Conservation (phyloP, 64 coral and sea anemone species). For the Hydrozoanthus tunicans region DNA sequence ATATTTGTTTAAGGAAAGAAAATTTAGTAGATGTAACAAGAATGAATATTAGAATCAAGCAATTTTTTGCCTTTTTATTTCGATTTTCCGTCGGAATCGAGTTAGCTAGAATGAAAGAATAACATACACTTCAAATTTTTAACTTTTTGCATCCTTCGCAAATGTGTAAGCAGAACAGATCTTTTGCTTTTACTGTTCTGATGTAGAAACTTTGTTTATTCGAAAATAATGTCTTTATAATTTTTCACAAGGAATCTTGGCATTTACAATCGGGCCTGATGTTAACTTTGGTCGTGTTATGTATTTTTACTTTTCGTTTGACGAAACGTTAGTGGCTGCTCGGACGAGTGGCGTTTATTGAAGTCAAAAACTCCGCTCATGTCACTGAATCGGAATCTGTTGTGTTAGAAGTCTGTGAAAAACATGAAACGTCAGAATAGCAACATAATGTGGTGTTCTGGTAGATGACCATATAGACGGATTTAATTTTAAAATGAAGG, state of each 20-base stretch:
- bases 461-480: neutral
- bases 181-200: constrained; percentile 53
- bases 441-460: neutral
- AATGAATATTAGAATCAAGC: constrained; percentile 23
- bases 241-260: constrained; percentile 25
- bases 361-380: neutral
- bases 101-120: neutral
- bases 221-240: constrained; percentile 48
- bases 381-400: constrained; percentile 58
- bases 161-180: constrained; percentile 7
- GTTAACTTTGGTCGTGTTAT: constrained; percentile 2
- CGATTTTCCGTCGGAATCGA: neutral
- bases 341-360: neutral
- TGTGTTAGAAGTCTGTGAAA: constrained; percentile 51
- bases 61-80: neutral
- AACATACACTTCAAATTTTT: neutral
- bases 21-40: constrained; percentile 18
- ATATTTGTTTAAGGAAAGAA: constrained; percentile 88
- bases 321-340: neutral
- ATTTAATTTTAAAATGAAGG: neutral
- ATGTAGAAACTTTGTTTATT: constrained; percentile 24
- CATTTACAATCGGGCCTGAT: neutral
- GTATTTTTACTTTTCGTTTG: neutral
- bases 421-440: neutral
- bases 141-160: constrained; percentile 7